These are phyloP conservation scores for Odontamblyopus rebecca DNA, from an alignment of 2,797 vertebrate species.

Conservation along the genomic window DNA sequence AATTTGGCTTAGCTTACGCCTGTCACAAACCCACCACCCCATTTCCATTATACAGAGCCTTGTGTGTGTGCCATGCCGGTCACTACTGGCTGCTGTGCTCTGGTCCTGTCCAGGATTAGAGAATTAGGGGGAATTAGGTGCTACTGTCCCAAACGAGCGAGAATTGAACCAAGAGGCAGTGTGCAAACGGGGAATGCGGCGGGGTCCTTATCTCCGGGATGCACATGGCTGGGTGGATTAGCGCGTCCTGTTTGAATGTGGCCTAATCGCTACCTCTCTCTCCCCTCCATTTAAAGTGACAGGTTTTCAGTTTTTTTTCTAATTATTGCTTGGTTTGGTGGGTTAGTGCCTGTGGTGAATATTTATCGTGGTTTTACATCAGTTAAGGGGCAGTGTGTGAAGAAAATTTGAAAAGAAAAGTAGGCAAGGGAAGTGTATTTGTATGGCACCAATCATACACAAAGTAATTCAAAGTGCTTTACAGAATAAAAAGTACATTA, in stretches of 20 bases:
- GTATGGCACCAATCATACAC: too few relatives aligned
- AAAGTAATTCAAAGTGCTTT: too few relatives aligned
- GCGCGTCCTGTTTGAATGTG: slow-evolving; percentile 57
- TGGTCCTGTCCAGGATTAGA: slow-evolving; percentile 64
- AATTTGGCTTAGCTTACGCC: background rate
- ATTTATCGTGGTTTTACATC: too few relatives aligned
- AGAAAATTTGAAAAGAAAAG: too few relatives aligned
- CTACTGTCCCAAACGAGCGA: slow-evolving; percentile 50
- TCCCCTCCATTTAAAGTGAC: background rate
- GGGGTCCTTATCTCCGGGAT: slow-evolving; percentile 75
- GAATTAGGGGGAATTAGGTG: slow-evolving; percentile 73
- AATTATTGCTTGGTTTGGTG: too few relatives aligned
- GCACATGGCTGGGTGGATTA: slow-evolving; percentile 73
- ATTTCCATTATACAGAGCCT: background rate
- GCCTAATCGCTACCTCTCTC: slow-evolving; percentile 8
- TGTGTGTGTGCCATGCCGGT: slow-evolving; percentile 34
- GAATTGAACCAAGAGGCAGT: slow-evolving; percentile 34
- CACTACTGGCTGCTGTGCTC: slow-evolving; percentile 59
- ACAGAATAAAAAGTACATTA: too few relatives aligned
- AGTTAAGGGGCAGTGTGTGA: too few relatives aligned
- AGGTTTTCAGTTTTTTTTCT: too few relatives aligned
- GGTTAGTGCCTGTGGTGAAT: too few relatives aligned
- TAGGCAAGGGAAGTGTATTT: too few relatives aligned
- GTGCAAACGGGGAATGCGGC: slow-evolving; percentile 62
- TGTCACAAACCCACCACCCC: background rate